Evolutionary conservation across 2,888 invertebrate species (phyloP), one percentile per base, ranked within the genome.

Genomic region (Aplocera efformata): DNA sequence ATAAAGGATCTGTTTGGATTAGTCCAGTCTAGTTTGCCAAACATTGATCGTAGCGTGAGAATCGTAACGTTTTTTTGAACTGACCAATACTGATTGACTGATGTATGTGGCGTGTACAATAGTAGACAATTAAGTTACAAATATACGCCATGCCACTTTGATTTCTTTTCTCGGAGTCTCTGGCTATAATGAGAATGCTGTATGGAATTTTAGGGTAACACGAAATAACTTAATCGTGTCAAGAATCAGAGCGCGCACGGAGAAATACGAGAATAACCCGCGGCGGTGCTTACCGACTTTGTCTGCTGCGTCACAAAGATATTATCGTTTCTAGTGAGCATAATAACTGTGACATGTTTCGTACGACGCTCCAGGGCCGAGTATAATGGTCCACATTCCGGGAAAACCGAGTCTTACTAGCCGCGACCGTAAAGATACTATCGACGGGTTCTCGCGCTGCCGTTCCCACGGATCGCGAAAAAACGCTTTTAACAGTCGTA

Each of bases 341-440:
- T 85, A 83, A 85, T 85, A 86, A 85, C 85, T 84, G 86, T 86
- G 85, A 84, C 84, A 82, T 85, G 84, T 78, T 53, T 71, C 79
- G 69, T 83, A 81, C 76, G 76, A 75, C 66, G 75, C 72, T 75
- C 74, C 73, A 76, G 50, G 73, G 74, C 77, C 72, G 72, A 67
- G 67, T 66, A 68, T 86, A 84, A 88, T 86, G 80, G 83, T 72
- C 67, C 67, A 68, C 61, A 68, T 84, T 85, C 85, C 72, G 75
- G 79, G 85, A 86, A 86, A 85, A 76, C 74, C 65, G 68, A 66
- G 70, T 64, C 73, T 69, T 62, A 67, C 72, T 72, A 73, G 70
- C 77, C 67, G 69, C 68, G 63, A 53, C 65, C 58, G 76, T 83
- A 77, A 81, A 84, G 85, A 85, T 85, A 78, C 54, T 56, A 85